phyloP scores from a whole-genome alignment of 1,140 invertebrate species.

The Drosophila parvula region DNA sequence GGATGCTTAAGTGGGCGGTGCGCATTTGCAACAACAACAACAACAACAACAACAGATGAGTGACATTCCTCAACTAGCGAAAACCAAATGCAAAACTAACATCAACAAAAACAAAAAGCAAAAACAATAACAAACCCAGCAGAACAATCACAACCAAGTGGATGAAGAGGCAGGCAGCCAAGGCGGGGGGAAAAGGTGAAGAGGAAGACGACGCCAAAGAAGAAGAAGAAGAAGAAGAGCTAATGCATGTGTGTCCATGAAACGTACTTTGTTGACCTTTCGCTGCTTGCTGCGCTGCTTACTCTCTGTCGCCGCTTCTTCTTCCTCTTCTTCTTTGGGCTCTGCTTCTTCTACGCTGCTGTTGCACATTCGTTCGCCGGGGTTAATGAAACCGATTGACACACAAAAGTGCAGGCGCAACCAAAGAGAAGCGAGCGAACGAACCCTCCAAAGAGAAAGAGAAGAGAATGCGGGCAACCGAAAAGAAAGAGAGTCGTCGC shows the following conservation, averaged over 20 bases:
- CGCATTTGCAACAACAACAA: constrained; percentile 17
- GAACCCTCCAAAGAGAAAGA: constrained; percentile 6
- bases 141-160: constrained; percentile 13
- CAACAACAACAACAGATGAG: constrained; percentile 16
- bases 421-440: constrained; percentile 5
- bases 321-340: constrained; percentile 1
- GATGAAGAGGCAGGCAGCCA: constrained; percentile 2
- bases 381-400: constrained; percentile 84
- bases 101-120: not conserved
- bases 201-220: not conserved
- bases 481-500: constrained; percentile 2
- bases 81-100: constrained; percentile 17
- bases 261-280: constrained; percentile 76
- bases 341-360: constrained; percentile 20
- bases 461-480: constrained; percentile 3
- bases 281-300: constrained; percentile 33
- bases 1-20: constrained; percentile 21
- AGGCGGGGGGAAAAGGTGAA: not conserved
- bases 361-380: constrained; percentile 55
- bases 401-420: constrained; percentile 73
- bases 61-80: constrained; percentile 19
- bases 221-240: constrained; percentile 5
- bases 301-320: constrained; percentile 1
- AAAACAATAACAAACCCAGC: constrained; percentile 21
- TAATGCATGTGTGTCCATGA: constrained; percentile 49